Conservation (phyloP, 2,888 invertebrate species). For the Nebria brevicollis region DNA sequence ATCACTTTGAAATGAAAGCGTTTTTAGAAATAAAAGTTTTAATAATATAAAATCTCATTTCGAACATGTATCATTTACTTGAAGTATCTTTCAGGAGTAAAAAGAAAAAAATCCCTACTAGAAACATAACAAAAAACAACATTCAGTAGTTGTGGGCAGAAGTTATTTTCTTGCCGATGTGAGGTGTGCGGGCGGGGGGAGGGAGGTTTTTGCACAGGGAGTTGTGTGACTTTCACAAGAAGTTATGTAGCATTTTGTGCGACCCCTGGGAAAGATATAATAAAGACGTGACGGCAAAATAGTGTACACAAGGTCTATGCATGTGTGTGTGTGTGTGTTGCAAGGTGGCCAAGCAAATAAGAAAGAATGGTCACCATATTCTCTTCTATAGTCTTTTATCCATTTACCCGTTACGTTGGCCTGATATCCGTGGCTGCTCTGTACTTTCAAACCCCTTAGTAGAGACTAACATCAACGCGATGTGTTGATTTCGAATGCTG, state of each 20-base stretch:
- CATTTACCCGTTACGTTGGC: neutral
- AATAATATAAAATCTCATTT: neutral
- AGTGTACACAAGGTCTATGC: slow-evolving; percentile 51
- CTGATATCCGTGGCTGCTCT: neutral
- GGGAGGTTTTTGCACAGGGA: neutral
- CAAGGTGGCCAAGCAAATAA: slow-evolving; percentile 55
- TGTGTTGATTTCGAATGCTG: slow-evolving; percentile 57
- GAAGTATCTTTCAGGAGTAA: neutral
- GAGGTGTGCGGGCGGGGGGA: slow-evolving; percentile 51
- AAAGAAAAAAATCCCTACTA: neutral
- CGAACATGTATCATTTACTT: neutral
- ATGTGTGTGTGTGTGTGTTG: slow-evolving; percentile 50
- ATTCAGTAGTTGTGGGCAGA: slow-evolving; percentile 53
- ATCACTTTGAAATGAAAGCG: no score
- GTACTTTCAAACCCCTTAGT: slow-evolving; percentile 52
- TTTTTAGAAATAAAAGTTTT: neutral
- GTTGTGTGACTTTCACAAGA: slow-evolving; percentile 61
- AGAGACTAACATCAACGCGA: slow-evolving; percentile 55
- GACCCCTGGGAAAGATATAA: slow-evolving; percentile 63
- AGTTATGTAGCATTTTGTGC: slow-evolving; percentile 65
- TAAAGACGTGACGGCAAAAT: slow-evolving; percentile 65
- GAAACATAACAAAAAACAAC: slow-evolving; percentile 56
- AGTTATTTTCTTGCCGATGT: slow-evolving; percentile 55
- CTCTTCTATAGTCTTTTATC: slow-evolving; percentile 10
- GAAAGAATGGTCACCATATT: slow-evolving; percentile 57